A percentile compares a stretch with the other conserved stretches of the same genome.
These are phyloP conservation scores for Rhinichthys osculus DNA, from an alignment of 2,797 vertebrate species.

Conservation along the genomic window DNA sequence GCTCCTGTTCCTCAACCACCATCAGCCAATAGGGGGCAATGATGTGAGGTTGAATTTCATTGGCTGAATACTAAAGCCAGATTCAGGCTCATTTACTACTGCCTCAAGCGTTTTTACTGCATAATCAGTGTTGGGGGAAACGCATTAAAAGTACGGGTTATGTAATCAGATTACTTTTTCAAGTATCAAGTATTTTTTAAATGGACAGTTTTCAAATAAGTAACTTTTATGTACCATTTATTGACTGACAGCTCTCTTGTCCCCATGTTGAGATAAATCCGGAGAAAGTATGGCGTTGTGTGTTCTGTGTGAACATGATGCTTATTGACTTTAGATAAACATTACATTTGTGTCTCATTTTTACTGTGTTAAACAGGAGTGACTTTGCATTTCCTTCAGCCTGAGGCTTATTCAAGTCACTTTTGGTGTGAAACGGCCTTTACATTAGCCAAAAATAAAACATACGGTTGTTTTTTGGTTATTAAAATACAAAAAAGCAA, in stretches of 20 bases:
- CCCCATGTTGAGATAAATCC: not conserved
- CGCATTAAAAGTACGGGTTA: not conserved
- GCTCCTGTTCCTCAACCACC: not conserved
- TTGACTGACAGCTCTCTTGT: not conserved
- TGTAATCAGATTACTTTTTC: not conserved
- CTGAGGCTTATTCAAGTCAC: not conserved
- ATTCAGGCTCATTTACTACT: not conserved
- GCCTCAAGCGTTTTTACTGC: not conserved
- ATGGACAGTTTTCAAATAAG: not conserved
- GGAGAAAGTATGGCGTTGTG: not conserved
- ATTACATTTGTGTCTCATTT: not conserved
- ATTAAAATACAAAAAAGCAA: not conserved
- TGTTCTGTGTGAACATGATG: not conserved
- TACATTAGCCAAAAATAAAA: not conserved
- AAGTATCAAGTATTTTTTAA: not conserved
- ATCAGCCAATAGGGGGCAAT: constrained; percentile 28
- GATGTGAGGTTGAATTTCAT: not conserved
- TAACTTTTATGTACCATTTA: not conserved
- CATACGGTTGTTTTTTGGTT: not conserved
- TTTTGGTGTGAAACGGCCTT: not conserved
- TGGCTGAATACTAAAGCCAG: not conserved
- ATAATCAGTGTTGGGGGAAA: not conserved
- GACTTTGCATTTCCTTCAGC: not conserved
- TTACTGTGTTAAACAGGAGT: not conserved
- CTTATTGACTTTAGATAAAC: not conserved